Evolutionary conservation across 2,888 invertebrate genomes (phyloP).

Genomic region (Eurytoma adleriae): DNA sequence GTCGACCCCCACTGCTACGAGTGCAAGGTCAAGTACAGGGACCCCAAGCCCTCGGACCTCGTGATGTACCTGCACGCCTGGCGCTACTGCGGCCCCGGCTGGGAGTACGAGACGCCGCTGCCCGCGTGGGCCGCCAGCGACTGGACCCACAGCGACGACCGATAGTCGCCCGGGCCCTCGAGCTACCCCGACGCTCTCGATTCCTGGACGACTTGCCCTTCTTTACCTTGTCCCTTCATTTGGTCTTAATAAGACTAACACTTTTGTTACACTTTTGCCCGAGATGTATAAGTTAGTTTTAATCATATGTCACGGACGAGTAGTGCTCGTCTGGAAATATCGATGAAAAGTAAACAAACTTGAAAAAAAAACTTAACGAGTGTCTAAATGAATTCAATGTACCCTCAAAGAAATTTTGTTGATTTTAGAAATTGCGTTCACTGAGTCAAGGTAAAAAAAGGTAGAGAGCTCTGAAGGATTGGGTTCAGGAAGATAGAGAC

Average conservation of each 20-base stretch:
- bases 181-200: too few relatives aligned
- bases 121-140: conserved; percentile 95
- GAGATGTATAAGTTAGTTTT: too few relatives aligned
- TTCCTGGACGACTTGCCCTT: too few relatives aligned
- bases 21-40: conserved; percentile 93
- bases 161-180: conserved; percentile 33
- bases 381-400: not conserved
- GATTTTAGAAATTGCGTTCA: not conserved
- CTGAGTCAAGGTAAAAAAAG: not conserved
- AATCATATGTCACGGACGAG: too few relatives aligned
- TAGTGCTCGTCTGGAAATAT: too few relatives aligned
- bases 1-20: conserved; percentile 93
- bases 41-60: conserved; percentile 93
- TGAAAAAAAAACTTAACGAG: too few relatives aligned
- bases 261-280: too few relatives aligned
- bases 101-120: conserved; percentile 94
- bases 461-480: conserved; percentile 28
- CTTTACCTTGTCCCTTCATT: too few relatives aligned
- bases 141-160: conserved; percentile 82
- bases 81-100: conserved; percentile 95
- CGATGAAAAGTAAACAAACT: too few relatives aligned
- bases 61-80: conserved; percentile 98
- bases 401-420: not conserved
- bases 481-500: conserved; percentile 19
- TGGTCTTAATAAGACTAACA: too few relatives aligned